Percentiles rank a stretch among this genome's conserved stretches.
Conservation (phyloP, 2,888 invertebrate genomes). For the Cosmorhoe ocellata region DNA sequence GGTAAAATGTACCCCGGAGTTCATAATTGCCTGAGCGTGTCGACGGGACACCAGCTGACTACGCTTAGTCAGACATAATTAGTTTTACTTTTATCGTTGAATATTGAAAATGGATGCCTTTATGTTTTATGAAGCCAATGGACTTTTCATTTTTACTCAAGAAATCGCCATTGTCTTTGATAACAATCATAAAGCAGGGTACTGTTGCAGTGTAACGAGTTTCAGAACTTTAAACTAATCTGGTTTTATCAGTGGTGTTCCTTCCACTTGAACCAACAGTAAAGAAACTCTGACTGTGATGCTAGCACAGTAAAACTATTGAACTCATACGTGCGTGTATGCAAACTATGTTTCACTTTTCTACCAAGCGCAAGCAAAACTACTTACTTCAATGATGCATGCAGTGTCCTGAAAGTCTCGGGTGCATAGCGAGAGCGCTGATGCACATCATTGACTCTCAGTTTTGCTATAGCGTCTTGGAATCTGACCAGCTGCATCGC, state of each 20-base stretch:
- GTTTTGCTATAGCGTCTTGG: slow-evolving; percentile 71
- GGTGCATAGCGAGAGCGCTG: slow-evolving; percentile 44
- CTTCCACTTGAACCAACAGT: not conserved
- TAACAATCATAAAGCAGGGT: no score
- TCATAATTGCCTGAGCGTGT: slow-evolving; percentile 20
- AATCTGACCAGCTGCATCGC: slow-evolving; percentile 64
- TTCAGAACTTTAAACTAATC: slow-evolving; percentile 5
- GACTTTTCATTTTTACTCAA: no score
- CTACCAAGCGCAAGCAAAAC: slow-evolving; percentile 26
- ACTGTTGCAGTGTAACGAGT: slow-evolving; percentile 4
- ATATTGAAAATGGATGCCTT: slow-evolving; percentile 6
- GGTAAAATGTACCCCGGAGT: not conserved
- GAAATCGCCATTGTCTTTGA: no score
- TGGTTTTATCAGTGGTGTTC: not conserved
- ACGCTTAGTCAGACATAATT: slow-evolving; percentile 19
- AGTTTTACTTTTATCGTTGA: slow-evolving; percentile 5
- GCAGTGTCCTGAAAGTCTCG: slow-evolving; percentile 61
- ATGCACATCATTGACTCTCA: slow-evolving; percentile 54
- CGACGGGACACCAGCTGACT: slow-evolving; percentile 27
- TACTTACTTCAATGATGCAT: slow-evolving; percentile 22
- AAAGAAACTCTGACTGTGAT: slow-evolving; percentile 14
- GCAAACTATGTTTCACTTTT: slow-evolving; percentile 35
- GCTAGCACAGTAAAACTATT: slow-evolving; percentile 8
- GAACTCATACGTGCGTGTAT: slow-evolving; percentile 31
- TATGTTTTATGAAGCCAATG: no score